phyloP scores from a whole-genome alignment of 2,113 vertebrate species.

The Protobothrops flavoviridis region DNA sequence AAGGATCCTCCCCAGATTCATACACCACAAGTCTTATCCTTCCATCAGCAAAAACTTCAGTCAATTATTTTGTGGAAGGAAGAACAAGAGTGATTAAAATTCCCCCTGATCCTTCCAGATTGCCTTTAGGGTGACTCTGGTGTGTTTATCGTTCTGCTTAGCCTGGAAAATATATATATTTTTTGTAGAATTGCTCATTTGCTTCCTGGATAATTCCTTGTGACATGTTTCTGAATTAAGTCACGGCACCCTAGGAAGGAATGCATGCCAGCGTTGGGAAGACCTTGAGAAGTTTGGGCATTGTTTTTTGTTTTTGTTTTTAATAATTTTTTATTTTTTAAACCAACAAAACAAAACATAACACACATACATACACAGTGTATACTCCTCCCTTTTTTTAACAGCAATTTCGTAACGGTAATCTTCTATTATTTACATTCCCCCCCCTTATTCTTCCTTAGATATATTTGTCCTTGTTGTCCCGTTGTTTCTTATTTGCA shows the following conservation, averaged over 20 bases:
- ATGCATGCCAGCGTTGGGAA: neutral
- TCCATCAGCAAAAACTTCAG: conserved; percentile 61
- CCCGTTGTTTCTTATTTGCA: too few species aligned
- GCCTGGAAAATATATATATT: neutral
- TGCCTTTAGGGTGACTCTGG: conserved; percentile 48
- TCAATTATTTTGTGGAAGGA: conserved; percentile 49
- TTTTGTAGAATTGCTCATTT: neutral
- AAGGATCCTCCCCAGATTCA: conserved; percentile 52
- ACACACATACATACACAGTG: too few species aligned
- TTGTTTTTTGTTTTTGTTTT: neutral
- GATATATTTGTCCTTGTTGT: too few species aligned
- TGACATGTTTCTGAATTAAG: neutral
- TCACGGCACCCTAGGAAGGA: too few species aligned
- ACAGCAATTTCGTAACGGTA: too few species aligned
- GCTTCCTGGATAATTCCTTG: accelerated
- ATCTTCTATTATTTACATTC: too few species aligned
- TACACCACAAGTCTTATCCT: conserved; percentile 42
- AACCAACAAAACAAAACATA: too few species aligned
- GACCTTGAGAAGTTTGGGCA: neutral
- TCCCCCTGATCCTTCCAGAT: conserved; percentile 48
- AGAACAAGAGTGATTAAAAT: conserved; percentile 50
- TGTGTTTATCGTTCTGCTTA: conserved; percentile 22
- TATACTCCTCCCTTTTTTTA: too few species aligned
- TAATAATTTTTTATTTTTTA: too few species aligned
- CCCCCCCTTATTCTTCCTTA: too few species aligned